phyloP scores from a whole-genome alignment of 2,113 vertebrate species.

The Piaya cayana region DNA sequence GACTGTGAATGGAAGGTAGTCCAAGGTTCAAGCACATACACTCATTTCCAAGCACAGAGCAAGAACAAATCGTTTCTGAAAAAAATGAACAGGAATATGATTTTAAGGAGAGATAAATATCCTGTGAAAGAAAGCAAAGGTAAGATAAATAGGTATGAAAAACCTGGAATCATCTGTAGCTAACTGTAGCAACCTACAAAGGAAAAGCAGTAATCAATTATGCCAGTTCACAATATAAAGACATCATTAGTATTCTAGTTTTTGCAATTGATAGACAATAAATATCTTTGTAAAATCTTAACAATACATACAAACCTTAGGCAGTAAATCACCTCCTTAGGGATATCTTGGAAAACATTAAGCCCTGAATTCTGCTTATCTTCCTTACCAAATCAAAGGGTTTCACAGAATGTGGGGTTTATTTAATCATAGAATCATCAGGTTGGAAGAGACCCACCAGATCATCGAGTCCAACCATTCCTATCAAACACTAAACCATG shows the following conservation, averaged over 20 bases:
- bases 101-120: not conserved
- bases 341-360: not conserved
- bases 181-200: not conserved
- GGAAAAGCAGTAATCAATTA: not conserved
- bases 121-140: not conserved
- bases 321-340: not conserved
- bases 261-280: not conserved
- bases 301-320: rapidly evolving
- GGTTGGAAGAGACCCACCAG: too few species aligned
- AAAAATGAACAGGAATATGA: not conserved
- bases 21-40: rapidly evolving
- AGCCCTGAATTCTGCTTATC: not conserved
- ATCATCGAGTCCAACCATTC: too few species aligned
- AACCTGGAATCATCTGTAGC: not conserved
- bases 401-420: not conserved
- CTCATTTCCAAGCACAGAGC: not conserved
- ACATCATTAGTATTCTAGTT: not conserved
- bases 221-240: not conserved
- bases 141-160: not conserved
- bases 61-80: not conserved
- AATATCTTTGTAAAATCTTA: not conserved
- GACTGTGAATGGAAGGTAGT: not conserved
- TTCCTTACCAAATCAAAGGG: not conserved
- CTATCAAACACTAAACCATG: too few species aligned
- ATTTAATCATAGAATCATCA: too few species aligned